A percentile compares a stretch with the other conserved stretches of the same genome.
Conservation (phyloP, 2,888 invertebrate species). For the Polia nebulosa region DNA sequence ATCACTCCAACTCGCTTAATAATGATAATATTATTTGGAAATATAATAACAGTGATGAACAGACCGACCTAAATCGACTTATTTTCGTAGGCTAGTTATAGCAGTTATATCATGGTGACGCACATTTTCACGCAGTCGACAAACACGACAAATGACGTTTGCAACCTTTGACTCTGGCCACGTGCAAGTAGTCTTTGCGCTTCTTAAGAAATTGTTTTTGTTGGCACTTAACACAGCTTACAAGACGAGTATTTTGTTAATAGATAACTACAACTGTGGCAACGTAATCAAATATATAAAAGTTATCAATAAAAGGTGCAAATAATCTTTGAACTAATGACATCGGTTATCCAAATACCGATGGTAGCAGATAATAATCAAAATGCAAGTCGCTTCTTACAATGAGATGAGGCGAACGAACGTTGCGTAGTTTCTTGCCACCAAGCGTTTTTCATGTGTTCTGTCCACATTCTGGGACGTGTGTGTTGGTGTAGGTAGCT, state of each 20-base stretch:
- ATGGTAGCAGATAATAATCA: constrained; percentile 69
- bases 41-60: neutral
- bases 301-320: constrained; percentile 22
- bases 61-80: constrained; percentile 24
- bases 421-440: constrained; percentile 80
- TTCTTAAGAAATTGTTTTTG: constrained; percentile 17
- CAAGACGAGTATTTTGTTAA: neutral
- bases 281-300: neutral
- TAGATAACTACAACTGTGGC: neutral
- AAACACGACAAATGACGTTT: constrained; percentile 66
- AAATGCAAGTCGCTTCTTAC: constrained; percentile 72
- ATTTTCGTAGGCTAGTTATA: constrained; percentile 40
- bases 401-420: constrained; percentile 79
- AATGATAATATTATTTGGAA: neutral
- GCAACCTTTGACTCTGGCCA: constrained; percentile 73
- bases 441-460: constrained; percentile 76
- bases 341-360: constrained; percentile 66
- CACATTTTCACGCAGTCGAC: constrained; percentile 59
- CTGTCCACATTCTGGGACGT: constrained; percentile 68
- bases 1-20: neutral
- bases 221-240: neutral
- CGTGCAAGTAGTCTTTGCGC: constrained; percentile 57
- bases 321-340: constrained; percentile 42
- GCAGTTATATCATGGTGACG: constrained; percentile 55
- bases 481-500: constrained; percentile 70